phyloP scores from a whole-genome alignment of 2,888 invertebrate species.

The Scaptomyza reducta region DNA sequence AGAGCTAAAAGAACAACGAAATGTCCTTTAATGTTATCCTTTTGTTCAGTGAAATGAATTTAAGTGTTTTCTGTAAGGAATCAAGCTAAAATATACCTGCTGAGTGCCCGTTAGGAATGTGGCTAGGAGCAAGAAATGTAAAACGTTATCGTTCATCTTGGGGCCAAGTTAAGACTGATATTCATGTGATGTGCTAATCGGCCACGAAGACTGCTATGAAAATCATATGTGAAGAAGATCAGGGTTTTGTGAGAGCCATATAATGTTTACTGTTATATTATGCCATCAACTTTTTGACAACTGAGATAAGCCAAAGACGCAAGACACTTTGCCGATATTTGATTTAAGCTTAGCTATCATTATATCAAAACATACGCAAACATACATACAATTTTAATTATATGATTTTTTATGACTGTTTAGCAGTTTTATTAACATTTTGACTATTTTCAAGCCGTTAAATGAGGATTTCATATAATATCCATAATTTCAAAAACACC shows the following conservation, averaged over 20 bases:
- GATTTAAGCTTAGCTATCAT: background rate
- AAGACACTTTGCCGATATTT: background rate
- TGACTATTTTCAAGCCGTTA: background rate
- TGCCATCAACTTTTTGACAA: background rate
- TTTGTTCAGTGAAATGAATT: too few relatives aligned
- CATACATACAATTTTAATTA: background rate
- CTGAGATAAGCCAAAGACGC: background rate
- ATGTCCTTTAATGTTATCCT: too few relatives aligned
- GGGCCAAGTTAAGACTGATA: slow-evolving; percentile 28
- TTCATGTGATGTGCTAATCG: background rate
- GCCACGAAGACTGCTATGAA: slow-evolving; percentile 20
- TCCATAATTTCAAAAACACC: background rate
- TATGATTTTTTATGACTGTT: background rate
- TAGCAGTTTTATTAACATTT: background rate
- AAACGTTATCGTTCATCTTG: slow-evolving; percentile 23
- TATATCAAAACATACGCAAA: background rate
- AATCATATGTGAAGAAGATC: slow-evolving; percentile 1
- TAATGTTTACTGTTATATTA: background rate
- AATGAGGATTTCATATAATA: background rate
- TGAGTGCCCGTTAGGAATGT: slow-evolving; percentile 2
- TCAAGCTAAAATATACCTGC: slow-evolving; percentile 24
- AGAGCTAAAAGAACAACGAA: slow-evolving; percentile 34
- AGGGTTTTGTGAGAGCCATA: background rate
- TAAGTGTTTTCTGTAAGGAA: background rate
- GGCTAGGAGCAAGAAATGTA: slow-evolving; percentile 11